A percentile compares a stretch with the other conserved stretches of the same genome.
These are phyloP conservation scores for Unio delphinus DNA, from an alignment of 2,888 invertebrate species.

Conservation along the genomic window DNA sequence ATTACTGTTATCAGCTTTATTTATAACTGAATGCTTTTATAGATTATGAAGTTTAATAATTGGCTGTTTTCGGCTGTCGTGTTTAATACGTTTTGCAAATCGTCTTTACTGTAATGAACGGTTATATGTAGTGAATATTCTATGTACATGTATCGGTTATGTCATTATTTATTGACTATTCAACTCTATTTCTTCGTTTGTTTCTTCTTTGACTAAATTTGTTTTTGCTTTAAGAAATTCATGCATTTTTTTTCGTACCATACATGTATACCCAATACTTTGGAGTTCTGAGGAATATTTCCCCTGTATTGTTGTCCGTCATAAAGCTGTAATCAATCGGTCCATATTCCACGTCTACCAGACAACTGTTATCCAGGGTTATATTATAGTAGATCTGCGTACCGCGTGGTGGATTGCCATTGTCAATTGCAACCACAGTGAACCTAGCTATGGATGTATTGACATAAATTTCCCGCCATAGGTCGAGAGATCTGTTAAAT, in stretches of 20 bases:
- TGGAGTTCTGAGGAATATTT: constrained; percentile 38
- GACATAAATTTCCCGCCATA: constrained; percentile 36
- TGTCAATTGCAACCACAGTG: constrained; percentile 35
- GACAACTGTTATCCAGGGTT: constrained; percentile 46
- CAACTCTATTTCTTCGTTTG: no score
- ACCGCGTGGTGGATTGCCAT: constrained; percentile 46
- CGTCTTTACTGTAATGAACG: no score
- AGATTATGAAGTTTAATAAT: no score
- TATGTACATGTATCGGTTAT: no score
- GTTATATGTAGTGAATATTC: no score
- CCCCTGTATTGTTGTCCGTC: constrained; percentile 35
- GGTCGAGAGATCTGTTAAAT: constrained; percentile 18
- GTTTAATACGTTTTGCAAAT: no score
- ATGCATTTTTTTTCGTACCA: constrained; percentile 20
- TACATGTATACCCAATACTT: constrained; percentile 41
- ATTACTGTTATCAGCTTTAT: no score
- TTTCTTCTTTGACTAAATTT: no score
- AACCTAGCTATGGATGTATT: constrained; percentile 32
- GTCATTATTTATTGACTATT: no score
- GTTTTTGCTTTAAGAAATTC: no score
- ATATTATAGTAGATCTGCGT: constrained; percentile 31
- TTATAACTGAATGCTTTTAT: no score
- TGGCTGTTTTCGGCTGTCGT: no score
- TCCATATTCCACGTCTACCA: constrained; percentile 37
- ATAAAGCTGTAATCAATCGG: constrained; percentile 23